Base-by-base conservation (phyloP, 2,797 vertebrate species). In the Chromis chromis region DNA sequence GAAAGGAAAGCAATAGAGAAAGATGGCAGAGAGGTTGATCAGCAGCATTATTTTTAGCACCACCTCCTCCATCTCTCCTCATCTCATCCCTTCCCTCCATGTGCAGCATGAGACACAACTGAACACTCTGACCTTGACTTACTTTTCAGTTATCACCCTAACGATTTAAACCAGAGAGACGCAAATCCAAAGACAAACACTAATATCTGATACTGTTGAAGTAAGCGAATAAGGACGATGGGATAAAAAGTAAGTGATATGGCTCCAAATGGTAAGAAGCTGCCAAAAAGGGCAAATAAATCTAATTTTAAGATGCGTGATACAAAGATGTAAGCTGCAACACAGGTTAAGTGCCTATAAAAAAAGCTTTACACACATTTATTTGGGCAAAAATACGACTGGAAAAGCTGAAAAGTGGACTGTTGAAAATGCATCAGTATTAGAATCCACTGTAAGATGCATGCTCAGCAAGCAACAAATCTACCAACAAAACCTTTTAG, bases 71-170 rank as follows among this genome's bases (percentile, higher is more conserved):
- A 39, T 22, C 39, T 24, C 55, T 71, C 58, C 33, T 71, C 9
- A 6, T 56, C 61, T 63, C 50, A 50, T 56, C 61, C 44, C 31
- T 19, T n/a, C n/a, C n/a, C n/a, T n/a, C n/a, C n/a, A n/a, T n/a
- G 58, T 60, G 77, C 72, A 54, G 77, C 66, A 74, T 73, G 59
- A 81, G 75, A 79, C 78, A 68, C 61, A 71, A 79, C 79, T 61
- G 58, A 80, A 24, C 25, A 27, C 59, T 77, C 52, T 88, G 88
- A 91, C 91, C 88, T 87, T 83, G 71, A 86, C 80, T 66, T 77
- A 62, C 65, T 81, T 79, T 68, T 76, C 61, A 55, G 75, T 48
- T 62, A 64, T 58, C 50, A 40, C 39, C 36, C 11, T 16, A 27
- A 28, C 2, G 6, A 22, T 62, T 62, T 19, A 70, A 77, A 80